Evolutionary conservation across 2,888 invertebrate genomes (phyloP).

Genomic region (Ormia ochracea): DNA sequence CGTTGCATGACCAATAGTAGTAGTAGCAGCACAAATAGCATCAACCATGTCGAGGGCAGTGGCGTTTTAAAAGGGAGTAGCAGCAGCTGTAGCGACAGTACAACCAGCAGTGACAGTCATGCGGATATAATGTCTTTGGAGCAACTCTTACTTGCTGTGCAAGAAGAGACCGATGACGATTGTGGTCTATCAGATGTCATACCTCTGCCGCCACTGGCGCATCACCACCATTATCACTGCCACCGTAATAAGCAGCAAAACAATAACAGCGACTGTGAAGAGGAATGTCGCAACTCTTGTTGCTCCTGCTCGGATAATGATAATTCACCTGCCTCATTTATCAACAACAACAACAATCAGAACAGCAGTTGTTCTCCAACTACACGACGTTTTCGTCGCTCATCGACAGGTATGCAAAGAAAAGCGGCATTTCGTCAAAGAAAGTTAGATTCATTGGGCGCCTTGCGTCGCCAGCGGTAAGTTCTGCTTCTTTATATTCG

Average conservation of each 20-base stretch:
- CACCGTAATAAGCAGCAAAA: conserved; percentile 11
- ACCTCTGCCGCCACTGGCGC: conserved; percentile 35
- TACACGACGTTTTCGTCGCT: conserved; percentile 70
- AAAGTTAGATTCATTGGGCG: conserved; percentile 73
- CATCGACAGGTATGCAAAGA: conserved; percentile 74
- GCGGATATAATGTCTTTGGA: conserved; percentile 68
- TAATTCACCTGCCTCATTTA: conserved; percentile 1
- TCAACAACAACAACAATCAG: conserved; percentile 13
- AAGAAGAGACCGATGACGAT: conserved; percentile 69
- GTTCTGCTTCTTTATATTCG: conserved; percentile 39
- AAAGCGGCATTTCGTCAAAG: conserved; percentile 75
- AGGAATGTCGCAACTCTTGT: conserved; percentile 29
- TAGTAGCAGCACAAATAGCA: conserved; percentile 59
- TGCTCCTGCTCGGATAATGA: conserved; percentile 47
- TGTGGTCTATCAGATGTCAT: conserved; percentile 46
- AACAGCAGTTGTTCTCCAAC: conserved; percentile 10
- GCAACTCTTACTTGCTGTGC: conserved; percentile 70
- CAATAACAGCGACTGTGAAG: conserved; percentile 38
- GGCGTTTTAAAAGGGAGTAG: conserved; percentile 15
- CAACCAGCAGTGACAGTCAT: conserved; percentile 58
- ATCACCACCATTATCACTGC: conserved; percentile 54
- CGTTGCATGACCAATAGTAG: conserved; percentile 34
- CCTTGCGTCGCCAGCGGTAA: conserved; percentile 74
- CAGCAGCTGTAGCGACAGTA: conserved; percentile 56
- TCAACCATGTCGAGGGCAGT: conserved; percentile 27